Conservation (phyloP, 2,797 vertebrate species). For the Melanotaenia trifasciata region DNA sequence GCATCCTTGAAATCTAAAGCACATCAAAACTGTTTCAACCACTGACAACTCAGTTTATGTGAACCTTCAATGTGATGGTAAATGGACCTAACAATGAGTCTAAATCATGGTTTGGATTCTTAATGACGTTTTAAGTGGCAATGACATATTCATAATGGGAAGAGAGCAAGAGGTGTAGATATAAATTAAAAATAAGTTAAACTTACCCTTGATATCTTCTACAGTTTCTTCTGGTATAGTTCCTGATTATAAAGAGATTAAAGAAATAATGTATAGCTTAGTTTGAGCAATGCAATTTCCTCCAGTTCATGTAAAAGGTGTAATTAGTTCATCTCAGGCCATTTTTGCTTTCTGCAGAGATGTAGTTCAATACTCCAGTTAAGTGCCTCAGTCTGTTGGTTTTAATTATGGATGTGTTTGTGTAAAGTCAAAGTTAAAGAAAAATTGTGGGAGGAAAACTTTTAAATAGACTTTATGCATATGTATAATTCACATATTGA, state of each 20-base stretch:
- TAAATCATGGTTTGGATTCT: background rate
- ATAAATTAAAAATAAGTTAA: background rate
- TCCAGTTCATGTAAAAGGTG: background rate
- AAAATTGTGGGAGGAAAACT: constrained; percentile 20
- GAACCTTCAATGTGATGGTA: background rate
- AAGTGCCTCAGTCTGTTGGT: constrained; percentile 14
- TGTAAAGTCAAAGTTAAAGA: constrained; percentile 8
- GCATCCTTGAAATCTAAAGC: too few species aligned
- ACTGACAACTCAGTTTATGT: background rate
- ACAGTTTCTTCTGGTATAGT: constrained; percentile 91
- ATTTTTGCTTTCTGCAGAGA: constrained; percentile 17
- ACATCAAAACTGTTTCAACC: too few species aligned
- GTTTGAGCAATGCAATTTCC: background rate
- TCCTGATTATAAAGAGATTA: constrained; percentile 76
- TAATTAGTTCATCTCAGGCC: constrained; percentile 4
- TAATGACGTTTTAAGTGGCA: background rate
- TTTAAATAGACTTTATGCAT: constrained; percentile 42
- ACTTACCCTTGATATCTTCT: constrained; percentile 96
- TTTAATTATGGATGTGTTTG: constrained; percentile 42
- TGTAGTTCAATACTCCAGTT: constrained; percentile 14
- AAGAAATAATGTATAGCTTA: background rate
- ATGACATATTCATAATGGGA: too few species aligned
- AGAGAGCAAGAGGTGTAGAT: background rate
- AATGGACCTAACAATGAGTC: background rate
- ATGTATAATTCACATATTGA: constrained; percentile 58